Evolutionary conservation across 2,113 vertebrate genomes (phyloP).

Genomic region (Podilymbus podiceps): DNA sequence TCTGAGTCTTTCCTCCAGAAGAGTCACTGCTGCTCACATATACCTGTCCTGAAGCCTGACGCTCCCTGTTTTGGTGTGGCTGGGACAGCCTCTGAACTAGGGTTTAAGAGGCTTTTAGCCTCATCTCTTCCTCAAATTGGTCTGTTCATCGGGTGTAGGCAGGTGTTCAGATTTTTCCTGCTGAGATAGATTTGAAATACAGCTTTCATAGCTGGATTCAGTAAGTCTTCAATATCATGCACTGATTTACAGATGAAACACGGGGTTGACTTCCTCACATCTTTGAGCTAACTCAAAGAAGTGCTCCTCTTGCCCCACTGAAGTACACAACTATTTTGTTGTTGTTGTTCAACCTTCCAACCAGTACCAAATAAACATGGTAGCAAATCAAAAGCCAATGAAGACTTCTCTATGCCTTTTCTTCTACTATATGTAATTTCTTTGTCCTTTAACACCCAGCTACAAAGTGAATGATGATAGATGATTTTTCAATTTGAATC

Average conservation of each 20-base stretch:
- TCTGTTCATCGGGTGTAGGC: neutral
- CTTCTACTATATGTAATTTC: neutral
- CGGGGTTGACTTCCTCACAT: neutral
- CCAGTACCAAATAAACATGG: neutral
- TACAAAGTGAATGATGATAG: conserved; percentile 42
- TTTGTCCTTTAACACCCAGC: conserved; percentile 34
- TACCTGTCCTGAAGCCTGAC: accelerated
- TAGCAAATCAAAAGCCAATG: neutral
- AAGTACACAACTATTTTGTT: neutral
- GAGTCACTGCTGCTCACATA: neutral
- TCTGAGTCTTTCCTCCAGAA: neutral
- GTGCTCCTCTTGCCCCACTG: neutral
- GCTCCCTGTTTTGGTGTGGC: neutral
- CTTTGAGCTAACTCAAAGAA: neutral
- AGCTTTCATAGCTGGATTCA: neutral
- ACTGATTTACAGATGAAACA: neutral
- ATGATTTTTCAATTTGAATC: conserved; percentile 56
- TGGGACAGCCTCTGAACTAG: neutral
- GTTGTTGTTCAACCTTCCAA: neutral
- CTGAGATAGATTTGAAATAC: neutral
- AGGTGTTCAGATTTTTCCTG: neutral
- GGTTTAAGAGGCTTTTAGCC: neutral
- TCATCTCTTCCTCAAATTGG: neutral
- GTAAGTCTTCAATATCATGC: neutral
- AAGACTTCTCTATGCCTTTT: neutral